These are phyloP conservation scores for Chelmon rostratus DNA, from an alignment of 2,797 vertebrate genomes.

Conservation along the genomic window DNA sequence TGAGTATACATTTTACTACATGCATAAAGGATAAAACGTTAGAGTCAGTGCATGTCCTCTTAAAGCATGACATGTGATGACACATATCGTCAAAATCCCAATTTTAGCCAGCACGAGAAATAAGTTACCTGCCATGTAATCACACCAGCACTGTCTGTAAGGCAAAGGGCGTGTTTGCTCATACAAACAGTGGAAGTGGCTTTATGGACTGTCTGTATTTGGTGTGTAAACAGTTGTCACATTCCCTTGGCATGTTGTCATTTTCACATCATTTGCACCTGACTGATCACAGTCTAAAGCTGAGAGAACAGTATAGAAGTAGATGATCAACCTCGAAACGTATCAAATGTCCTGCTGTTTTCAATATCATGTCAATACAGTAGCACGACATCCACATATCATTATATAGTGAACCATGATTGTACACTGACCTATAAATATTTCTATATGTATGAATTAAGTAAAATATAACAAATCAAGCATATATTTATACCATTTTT, in stretches of 20 bases:
- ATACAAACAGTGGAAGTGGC: conserved; percentile 85
- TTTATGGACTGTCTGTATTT: conserved; percentile 88
- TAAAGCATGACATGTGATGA: not conserved
- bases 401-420: not conserved
- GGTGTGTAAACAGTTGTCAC: conserved; percentile 80
- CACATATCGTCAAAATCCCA: not conserved
- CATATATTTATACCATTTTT: not conserved
- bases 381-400: not conserved
- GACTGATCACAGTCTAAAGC: conserved; percentile 4
- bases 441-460: not conserved
- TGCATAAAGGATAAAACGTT: not conserved
- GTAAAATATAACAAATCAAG: not conserved
- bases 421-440: not conserved
- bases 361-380: not conserved
- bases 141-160: conserved; percentile 75
- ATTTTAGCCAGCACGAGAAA: conserved; percentile 28
- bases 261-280: conserved; percentile 49
- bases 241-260: conserved; percentile 71
- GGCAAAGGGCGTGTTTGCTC: conserved; percentile 87
- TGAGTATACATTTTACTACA: not conserved
- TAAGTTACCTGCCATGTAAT: conserved; percentile 31
- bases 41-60: not conserved
- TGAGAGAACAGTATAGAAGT: not conserved
- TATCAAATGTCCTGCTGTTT: not conserved
- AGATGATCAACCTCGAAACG: not conserved